phyloP scores from a whole-genome alignment of 2,888 invertebrate species.

The Temnothorax ravouxi region DNA sequence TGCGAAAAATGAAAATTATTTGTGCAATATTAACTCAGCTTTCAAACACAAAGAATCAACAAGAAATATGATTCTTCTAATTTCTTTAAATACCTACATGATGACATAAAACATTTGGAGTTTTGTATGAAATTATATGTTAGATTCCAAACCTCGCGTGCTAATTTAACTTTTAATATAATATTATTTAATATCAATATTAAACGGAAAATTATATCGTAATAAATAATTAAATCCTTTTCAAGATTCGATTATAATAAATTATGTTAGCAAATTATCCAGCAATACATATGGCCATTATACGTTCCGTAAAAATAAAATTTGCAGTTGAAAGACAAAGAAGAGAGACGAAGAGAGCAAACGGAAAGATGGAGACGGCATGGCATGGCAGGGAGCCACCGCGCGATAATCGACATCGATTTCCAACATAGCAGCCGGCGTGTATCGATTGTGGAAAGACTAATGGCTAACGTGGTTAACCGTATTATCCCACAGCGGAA shows the following conservation, averaged over 20 bases:
- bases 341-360: constrained; percentile 21
- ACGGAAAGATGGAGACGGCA: constrained; percentile 53
- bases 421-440: constrained; percentile 74
- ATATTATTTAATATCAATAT: not conserved
- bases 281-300: not conserved
- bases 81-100: not conserved
- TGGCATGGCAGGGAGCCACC: constrained; percentile 57
- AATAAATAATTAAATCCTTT: not conserved
- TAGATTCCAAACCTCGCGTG: not conserved
- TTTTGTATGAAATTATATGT: not conserved
- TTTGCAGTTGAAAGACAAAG: not conserved
- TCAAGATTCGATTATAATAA: not conserved
- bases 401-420: constrained; percentile 76
- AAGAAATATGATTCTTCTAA: not conserved
- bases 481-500: constrained; percentile 79
- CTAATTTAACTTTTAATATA: not conserved
- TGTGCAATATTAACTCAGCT: constrained; percentile 2
- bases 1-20: not conserved
- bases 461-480: constrained; percentile 78
- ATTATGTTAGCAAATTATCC: constrained; percentile 2
- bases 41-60: constrained; percentile 26
- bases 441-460: constrained; percentile 79
- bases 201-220: not conserved
- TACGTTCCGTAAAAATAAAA: not conserved
- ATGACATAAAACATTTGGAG: not conserved